Evolutionary conservation across 2,797 vertebrate species (phyloP).

Genomic region (Cynopterus sphinx): DNA sequence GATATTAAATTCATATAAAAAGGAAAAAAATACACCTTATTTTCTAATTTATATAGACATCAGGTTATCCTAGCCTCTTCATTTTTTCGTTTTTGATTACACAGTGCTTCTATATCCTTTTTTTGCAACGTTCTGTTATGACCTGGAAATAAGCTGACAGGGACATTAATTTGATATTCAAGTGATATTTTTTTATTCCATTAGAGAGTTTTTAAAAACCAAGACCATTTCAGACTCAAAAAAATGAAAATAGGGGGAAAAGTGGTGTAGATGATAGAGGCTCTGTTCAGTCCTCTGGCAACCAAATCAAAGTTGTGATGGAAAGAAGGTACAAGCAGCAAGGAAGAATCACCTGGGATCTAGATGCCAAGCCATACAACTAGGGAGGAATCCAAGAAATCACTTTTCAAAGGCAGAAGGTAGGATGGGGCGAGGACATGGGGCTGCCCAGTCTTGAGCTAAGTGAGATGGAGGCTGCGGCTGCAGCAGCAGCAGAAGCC

Average conservation of each 20-base stretch:
- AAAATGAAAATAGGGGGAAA: not conserved
- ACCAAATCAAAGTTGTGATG: no score
- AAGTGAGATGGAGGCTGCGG: no score
- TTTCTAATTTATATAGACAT: not conserved
- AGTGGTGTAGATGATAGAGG: no score
- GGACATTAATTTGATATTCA: not conserved
- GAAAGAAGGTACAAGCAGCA: no score
- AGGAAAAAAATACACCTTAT: not conserved
- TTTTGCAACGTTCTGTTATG: not conserved
- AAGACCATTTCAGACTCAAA: not conserved
- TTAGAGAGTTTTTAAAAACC: not conserved
- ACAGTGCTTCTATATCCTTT: not conserved
- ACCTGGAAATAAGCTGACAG: not conserved
- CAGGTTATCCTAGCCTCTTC: not conserved
- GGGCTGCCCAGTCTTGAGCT: no score
- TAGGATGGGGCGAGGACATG: no score
- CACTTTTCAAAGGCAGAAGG: no score
- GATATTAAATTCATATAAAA: not conserved
- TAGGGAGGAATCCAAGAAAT: no score
- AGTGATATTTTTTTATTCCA: not conserved
- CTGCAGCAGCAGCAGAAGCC: no score
- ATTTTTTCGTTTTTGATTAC: not conserved
- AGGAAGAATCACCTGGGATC: no score
- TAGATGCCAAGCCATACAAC: no score
- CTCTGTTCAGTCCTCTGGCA: no score